A percentile compares a stretch with the other conserved stretches of the same genome.
Evolutionary conservation across 2,113 vertebrate species (phyloP).

Genomic region (pig (Sus scrofa)): T2T-Sscrofa CM000827.6:97689501-97690000

Average conservation of each 20-base stretch:
- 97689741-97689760: constrained; percentile 81
- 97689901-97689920: constrained; percentile 94
- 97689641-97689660: constrained; percentile 58
- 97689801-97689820: constrained; percentile 88
- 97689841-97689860: constrained; percentile 91
- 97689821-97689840: constrained; percentile 89
- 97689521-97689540: constrained; percentile 57
- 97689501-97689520: constrained; percentile 56
- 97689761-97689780: constrained; percentile 74
- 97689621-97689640: not conserved
- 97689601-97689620: constrained; percentile 74
- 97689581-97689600: constrained; percentile 71
- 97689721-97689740: constrained; percentile 70
- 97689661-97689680: constrained; percentile 59
- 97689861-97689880: constrained; percentile 95
- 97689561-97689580: not conserved
- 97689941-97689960: constrained; percentile 95
- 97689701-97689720: constrained; percentile 76
- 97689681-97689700: constrained; percentile 77
- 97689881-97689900: constrained; percentile 93
- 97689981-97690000: constrained; percentile 93
- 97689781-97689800: constrained; percentile 86
- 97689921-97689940: constrained; percentile 95
- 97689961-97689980: constrained; percentile 94
- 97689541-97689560: constrained; percentile 66